Conservation (phyloP, 1,140 invertebrate genomes). For the Aleiodes sp. region DNA sequence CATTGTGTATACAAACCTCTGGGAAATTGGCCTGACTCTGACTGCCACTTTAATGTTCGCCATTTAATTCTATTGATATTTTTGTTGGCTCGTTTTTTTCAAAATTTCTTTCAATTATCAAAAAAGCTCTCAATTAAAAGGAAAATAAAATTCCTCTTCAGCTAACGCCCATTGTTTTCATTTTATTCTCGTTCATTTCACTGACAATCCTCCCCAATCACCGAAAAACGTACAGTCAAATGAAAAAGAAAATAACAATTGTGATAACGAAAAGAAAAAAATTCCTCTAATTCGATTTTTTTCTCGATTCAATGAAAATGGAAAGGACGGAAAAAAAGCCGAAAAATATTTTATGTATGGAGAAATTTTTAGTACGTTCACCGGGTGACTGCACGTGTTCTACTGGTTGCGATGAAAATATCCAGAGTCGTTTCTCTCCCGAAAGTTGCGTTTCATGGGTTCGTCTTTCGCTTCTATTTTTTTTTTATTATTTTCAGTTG, state of each 20-base stretch:
- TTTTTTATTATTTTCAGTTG: too few species aligned
- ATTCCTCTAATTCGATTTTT: too few species aligned
- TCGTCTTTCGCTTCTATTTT: slow-evolving; percentile 7
- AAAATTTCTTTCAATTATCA: not conserved
- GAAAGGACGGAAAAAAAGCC: not conserved
- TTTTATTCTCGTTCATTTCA: slow-evolving; percentile 12
- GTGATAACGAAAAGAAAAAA: slow-evolving; percentile 13
- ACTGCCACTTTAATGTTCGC: slow-evolving; percentile 69
- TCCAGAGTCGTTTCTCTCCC: slow-evolving; percentile 48
- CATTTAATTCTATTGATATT: slow-evolving; percentile 54
- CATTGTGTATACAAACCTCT: slow-evolving; percentile 59
- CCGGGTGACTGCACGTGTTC: slow-evolving; percentile 53
- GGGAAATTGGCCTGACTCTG: slow-evolving; percentile 66
- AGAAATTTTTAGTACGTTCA: slow-evolving; percentile 37
- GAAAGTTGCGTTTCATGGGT: slow-evolving; percentile 43
- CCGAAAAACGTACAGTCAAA: not conserved
- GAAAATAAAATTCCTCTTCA: too few species aligned
- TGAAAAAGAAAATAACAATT: slow-evolving; percentile 7
- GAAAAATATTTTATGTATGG: slow-evolving; percentile 18
- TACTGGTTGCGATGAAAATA: slow-evolving; percentile 61
- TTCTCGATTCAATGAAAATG: not conserved
- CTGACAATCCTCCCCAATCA: slow-evolving; percentile 17
- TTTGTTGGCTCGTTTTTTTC: slow-evolving; percentile 18
- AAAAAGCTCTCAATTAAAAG: not conserved
- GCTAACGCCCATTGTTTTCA: slow-evolving; percentile 14